Conservation (phyloP, 2,888 invertebrate genomes). For the Nemoura dubitans region DNA sequence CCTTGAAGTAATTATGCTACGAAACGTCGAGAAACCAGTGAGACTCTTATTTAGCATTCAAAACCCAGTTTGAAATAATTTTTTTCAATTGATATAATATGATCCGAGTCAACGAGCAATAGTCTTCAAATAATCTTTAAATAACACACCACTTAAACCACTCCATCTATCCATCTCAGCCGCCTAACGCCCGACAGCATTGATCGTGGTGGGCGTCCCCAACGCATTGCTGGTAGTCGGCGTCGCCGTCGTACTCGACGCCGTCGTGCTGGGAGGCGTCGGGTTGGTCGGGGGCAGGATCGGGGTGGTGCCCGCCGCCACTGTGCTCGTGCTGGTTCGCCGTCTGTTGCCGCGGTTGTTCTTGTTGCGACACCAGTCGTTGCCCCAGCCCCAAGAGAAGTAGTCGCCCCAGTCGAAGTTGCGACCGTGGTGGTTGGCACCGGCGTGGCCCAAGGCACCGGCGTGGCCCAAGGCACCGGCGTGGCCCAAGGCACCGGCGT, state of each 20-base stretch:
- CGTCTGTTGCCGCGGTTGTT: background rate
- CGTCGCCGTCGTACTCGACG: background rate
- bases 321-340: background rate
- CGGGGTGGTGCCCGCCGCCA: background rate
- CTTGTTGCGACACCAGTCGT: background rate
- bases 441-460: no score
- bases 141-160: background rate
- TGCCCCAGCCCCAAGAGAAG: background rate
- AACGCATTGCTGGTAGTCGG: background rate
- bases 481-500: no score
- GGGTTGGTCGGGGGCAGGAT: background rate
- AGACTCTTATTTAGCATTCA: no score
- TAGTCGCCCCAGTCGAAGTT: slow-evolving; percentile 7
- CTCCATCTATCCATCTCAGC: background rate
- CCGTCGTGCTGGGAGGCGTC: background rate
- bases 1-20: no score
- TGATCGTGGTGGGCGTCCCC: background rate
- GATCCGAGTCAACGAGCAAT: background rate
- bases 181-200: background rate
- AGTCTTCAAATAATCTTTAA: background rate
- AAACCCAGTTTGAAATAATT: no score
- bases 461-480: no score
- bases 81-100: background rate
- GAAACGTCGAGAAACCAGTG: no score
- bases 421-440: background rate